Evolutionary conservation across 2,888 invertebrate species (phyloP).

Genomic region (Caenorhabditis becei): DNA sequence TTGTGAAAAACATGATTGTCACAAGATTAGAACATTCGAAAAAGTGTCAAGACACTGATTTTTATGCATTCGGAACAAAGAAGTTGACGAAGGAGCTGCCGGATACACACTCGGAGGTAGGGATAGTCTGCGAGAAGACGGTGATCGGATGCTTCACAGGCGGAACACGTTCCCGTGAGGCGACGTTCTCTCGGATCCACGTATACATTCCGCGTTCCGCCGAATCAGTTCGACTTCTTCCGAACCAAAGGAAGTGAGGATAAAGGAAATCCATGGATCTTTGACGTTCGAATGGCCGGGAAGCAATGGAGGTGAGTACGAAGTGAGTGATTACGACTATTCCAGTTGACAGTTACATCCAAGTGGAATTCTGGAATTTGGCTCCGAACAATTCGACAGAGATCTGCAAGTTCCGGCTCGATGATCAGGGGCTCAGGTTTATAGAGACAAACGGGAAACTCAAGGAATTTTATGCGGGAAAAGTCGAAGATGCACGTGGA

Average conservation of each 20-base stretch:
- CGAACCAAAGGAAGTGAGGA: not conserved
- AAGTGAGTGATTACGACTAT: not conserved
- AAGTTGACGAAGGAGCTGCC: not conserved
- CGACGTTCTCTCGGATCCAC: slow-evolving; percentile 1
- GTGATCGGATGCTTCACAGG: too few species aligned
- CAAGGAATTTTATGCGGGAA: not conserved
- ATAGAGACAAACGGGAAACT: not conserved
- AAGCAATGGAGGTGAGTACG: not conserved
- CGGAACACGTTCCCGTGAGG: not conserved
- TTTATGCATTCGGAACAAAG: slow-evolving; percentile 1
- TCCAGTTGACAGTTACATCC: not conserved
- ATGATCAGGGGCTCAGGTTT: not conserved
- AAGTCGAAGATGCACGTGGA: not conserved
- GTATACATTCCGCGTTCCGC: not conserved
- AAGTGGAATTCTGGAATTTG: slow-evolving; percentile 11
- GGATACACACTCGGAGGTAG: not conserved
- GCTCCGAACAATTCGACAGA: too few species aligned
- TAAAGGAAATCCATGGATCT: not conserved
- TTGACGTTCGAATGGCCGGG: slow-evolving; percentile 10
- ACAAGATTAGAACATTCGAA: slow-evolving; percentile 29
- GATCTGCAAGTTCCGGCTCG: too few species aligned
- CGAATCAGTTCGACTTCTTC: not conserved
- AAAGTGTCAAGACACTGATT: not conserved
- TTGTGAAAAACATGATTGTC: slow-evolving; percentile 17
- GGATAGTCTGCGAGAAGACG: not conserved